A percentile compares a stretch with the other conserved stretches of the same genome.
Evolutionary conservation across 2,113 vertebrate genomes (phyloP).

Genomic region (Conger conger): DNA sequence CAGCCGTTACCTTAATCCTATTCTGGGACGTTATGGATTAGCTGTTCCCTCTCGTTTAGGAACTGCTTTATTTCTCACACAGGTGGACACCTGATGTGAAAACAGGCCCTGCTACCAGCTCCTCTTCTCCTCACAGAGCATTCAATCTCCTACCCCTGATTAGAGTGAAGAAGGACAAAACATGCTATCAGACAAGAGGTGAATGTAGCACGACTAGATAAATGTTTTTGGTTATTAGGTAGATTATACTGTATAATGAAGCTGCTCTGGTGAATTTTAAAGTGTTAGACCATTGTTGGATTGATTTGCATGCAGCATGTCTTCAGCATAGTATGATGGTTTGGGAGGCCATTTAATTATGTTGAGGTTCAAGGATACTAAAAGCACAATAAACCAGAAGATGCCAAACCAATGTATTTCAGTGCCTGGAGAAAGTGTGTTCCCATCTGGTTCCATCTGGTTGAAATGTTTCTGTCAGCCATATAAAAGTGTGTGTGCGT

Average conservation of each 20-base stretch:
- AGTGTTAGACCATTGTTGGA: no score
- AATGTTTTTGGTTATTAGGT: neutral
- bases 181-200: neutral
- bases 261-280: neutral
- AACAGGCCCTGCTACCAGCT: neutral
- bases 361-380: neutral
- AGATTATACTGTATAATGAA: neutral
- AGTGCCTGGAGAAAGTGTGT: neutral
- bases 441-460: no score
- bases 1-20: neutral
- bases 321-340: neutral
- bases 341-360: neutral
- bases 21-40: slow-evolving; percentile 6
- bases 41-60: neutral
- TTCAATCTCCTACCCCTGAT: neutral
- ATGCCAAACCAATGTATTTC: neutral
- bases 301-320: neutral
- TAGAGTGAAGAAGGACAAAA: neutral
- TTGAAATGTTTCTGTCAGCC: no score
- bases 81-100: neutral
- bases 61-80: neutral
- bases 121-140: neutral
- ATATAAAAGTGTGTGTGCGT: no score
- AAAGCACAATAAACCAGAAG: neutral
- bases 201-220: neutral